Percentiles rank a stretch among this genome's conserved stretches.
Evolutionary conservation across 2,113 vertebrate species (phyloP).

Genomic region (Sapayoa aenigma): DNA sequence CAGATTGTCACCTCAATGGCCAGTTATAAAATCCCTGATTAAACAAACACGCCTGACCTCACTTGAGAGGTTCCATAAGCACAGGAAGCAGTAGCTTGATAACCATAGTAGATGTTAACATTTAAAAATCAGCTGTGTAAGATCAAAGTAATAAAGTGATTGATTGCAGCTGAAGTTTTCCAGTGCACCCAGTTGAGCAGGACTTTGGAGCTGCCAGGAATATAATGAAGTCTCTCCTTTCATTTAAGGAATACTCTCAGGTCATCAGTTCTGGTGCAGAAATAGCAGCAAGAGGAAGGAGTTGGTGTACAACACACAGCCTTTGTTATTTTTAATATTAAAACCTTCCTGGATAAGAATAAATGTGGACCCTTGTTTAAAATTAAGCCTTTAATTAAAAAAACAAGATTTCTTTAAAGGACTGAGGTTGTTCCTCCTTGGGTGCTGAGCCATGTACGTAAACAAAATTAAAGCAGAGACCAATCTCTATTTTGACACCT

Average conservation of each 20-base stretch:
- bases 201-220: not conserved
- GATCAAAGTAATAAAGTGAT: not conserved
- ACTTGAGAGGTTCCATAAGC: not conserved
- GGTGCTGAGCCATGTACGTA: not conserved
- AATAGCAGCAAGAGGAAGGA: not conserved
- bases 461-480: not conserved
- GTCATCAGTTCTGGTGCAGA: not conserved
- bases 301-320: accelerated
- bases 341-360: not conserved
- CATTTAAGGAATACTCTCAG: not conserved
- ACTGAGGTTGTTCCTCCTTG: not conserved
- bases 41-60: not conserved
- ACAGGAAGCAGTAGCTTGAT: not conserved
- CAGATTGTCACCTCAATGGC: not conserved
- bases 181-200: not conserved
- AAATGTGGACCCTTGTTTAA: not conserved
- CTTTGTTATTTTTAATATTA: not conserved
- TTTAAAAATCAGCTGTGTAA: not conserved
- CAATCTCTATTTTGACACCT: no score
- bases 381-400: not conserved
- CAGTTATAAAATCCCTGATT: not conserved
- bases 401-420: not conserved
- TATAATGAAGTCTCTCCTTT: not conserved
- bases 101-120: not conserved
- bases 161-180: not conserved